Conservation (phyloP, 2,888 invertebrate genomes). For the Diaperis boleti region DNA sequence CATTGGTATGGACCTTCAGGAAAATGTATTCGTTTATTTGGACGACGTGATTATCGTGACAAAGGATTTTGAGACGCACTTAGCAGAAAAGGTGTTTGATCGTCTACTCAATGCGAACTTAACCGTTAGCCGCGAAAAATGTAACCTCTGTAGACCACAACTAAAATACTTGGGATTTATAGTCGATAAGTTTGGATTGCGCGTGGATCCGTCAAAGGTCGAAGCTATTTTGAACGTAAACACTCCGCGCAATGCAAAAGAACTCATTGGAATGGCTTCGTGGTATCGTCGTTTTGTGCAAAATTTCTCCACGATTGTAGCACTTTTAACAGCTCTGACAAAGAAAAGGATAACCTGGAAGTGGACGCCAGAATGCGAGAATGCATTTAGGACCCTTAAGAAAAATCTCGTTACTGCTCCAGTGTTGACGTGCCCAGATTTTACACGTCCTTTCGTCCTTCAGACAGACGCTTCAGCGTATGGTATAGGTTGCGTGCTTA, state of each 20-base stretch:
- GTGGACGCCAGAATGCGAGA: neutral
- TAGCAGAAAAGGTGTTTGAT: neutral
- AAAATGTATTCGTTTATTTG: conserved; percentile 46
- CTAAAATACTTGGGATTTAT: neutral
- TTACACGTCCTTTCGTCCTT: neutral
- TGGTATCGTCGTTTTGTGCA: neutral
- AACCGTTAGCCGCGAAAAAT: neutral
- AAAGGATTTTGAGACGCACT: conserved; percentile 2
- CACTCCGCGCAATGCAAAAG: neutral
- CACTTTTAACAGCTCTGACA: neutral
- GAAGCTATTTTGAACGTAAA: neutral
- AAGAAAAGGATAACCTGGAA: neutral
- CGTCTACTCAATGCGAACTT: neutral
- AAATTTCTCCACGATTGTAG: neutral
- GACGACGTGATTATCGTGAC: conserved; percentile 48
- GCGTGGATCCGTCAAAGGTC: neutral
- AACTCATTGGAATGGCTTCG: neutral
- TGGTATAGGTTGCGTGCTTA: neutral
- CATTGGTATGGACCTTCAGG: conserved; percentile 47
- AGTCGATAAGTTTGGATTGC: neutral
- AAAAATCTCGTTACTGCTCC: neutral
- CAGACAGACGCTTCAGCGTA: neutral
- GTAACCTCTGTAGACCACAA: neutral
- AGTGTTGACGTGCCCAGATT: neutral
- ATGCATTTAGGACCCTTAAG: neutral